Evolutionary conservation across 2,888 invertebrate species (phyloP).

Genomic region (Hemistola chrysoprasaria): DNA sequence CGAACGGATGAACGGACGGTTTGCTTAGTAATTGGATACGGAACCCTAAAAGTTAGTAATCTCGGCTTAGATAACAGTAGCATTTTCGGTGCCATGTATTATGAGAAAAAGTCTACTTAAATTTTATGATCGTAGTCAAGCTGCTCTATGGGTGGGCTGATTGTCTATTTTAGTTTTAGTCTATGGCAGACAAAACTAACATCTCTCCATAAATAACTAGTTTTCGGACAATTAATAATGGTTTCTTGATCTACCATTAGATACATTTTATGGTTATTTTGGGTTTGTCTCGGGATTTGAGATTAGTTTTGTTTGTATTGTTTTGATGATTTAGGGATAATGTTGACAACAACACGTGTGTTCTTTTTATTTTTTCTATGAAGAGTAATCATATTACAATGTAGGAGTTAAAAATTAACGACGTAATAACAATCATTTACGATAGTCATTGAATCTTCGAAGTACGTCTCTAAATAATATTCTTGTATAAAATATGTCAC

Average conservation of each 20-base stretch:
- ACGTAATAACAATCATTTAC: too few species aligned
- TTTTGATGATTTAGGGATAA: not conserved
- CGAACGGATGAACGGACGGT: too few species aligned
- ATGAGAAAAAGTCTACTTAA: conserved; percentile 53
- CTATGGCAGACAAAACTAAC: conserved; percentile 59
- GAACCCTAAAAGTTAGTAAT: conserved; percentile 38
- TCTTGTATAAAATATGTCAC: too few species aligned
- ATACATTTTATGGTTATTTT: conserved; percentile 52
- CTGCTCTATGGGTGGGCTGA: conserved; percentile 67
- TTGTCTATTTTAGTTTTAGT: conserved; percentile 64
- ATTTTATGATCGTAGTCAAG: conserved; percentile 57
- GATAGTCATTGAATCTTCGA: too few species aligned
- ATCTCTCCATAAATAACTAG: conserved; percentile 68
- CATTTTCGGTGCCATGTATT: conserved; percentile 49
- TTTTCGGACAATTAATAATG: conserved; percentile 77
- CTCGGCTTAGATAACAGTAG: conserved; percentile 49
- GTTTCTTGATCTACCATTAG: conserved; percentile 62
- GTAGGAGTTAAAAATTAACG: too few species aligned
- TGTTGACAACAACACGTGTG: too few species aligned
- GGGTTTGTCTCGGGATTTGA: conserved; percentile 24
- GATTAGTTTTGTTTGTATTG: conserved; percentile 24
- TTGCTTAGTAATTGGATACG: too few species aligned
- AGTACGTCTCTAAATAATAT: too few species aligned
- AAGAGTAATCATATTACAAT: too few species aligned
- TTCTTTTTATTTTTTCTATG: too few species aligned